Base-by-base conservation (phyloP, 92 coral and sea anemone species). In the Umimayanthus chanpuru region DNA sequence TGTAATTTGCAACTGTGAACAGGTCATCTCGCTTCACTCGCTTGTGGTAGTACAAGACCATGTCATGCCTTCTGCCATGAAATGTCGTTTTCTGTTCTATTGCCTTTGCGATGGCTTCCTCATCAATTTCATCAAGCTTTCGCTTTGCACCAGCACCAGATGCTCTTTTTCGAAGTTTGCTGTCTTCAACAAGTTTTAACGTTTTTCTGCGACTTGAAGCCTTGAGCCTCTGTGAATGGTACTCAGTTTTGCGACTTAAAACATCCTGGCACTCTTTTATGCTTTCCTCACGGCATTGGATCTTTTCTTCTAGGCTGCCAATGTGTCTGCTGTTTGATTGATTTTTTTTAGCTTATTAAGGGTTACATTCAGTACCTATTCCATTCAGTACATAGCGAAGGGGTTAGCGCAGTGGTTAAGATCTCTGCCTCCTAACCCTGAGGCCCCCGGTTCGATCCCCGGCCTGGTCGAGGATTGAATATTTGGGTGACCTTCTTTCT, bases 31-130 rank as follows among this genome's bases (percentile, higher is more conserved):
- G 67, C 32, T 90, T 90, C 85, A 85, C 86, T 61, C 90, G 90
- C 80, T 90, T 85, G 76, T 90, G 86, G 38, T 79, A 85, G 80
- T 90, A 86, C 80, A 90, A 25, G n/a, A 90, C 92, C 89, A 86
- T 90, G 76, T 90, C 92, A 64, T 79, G 92, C 82, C 90, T 78
- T 56, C 90, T 76, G 4, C 89, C 92, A 26, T 82, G 91, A 43
- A 72, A 80, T 74, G 85, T 89, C 1, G 79, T 89, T 68, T 85
- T 79, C 81, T 90, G 77, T 53, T 90, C 91, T 36, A 89, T 89
- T 39, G 91, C 88, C 65, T 82, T 81, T 89, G 88, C 91, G 73
- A 82, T 89, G 28, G 84, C 82, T n/a, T 89, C 88, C 67, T 89
- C 88, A 41, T 89, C 91, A 81, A 58, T 53, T 29, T 81, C 88